Conservation (phyloP, 2,113 vertebrate genomes). For the Ariopsis seemanni region DNA sequence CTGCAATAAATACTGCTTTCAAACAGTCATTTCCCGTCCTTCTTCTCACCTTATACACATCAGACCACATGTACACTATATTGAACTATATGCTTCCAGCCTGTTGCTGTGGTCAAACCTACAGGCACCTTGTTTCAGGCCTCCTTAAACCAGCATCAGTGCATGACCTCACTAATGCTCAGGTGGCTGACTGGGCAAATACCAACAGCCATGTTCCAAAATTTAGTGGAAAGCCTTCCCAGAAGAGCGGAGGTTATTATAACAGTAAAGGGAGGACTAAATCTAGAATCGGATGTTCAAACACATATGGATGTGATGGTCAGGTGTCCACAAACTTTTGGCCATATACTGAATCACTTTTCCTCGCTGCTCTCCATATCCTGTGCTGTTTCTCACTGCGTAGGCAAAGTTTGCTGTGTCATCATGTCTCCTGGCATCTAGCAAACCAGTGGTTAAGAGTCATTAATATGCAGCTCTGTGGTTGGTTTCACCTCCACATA, state of each 20-base stretch:
- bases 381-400: not conserved
- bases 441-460: not conserved
- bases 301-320: not conserved
- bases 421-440: not conserved
- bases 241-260: not conserved
- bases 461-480: not conserved
- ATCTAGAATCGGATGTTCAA: not conserved
- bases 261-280: not conserved
- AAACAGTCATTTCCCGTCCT: not conserved
- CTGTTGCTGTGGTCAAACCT: not conserved
- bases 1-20: not conserved
- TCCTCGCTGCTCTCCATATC: not conserved
- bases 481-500: not conserved
- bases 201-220: not conserved
- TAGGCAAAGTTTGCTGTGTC: not conserved
- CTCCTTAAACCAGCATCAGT: not conserved
- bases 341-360: not conserved
- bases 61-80: not conserved
- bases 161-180: not conserved
- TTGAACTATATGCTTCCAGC: not conserved
- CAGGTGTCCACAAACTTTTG: not conserved
- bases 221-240: not conserved
- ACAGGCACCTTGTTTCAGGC: not conserved
- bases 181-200: not conserved
- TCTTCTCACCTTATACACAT: not conserved